Conservation (phyloP, 2,113 vertebrate species). For the Melozone crissalis region DNA sequence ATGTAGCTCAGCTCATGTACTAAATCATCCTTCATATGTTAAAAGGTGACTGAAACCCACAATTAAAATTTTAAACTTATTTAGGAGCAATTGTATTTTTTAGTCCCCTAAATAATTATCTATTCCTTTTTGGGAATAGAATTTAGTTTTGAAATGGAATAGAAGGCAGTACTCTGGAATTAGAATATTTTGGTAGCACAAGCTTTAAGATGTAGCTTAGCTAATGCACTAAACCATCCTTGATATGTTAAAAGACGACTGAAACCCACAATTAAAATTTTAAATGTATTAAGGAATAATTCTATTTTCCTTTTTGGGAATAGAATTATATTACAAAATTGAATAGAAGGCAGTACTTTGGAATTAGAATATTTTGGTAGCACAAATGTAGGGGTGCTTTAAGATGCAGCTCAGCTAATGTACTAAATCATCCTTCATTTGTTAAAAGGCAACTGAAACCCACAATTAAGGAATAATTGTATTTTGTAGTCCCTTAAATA, state of each 20-base stretch:
- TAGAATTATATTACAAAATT: no score
- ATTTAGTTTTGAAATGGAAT: neutral
- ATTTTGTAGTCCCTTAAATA: neutral
- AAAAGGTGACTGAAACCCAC: no score
- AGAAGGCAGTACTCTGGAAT: neutral
- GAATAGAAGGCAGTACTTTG: no score
- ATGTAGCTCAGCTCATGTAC: no score
- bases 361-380: no score
- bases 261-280: constrained; percentile 27
- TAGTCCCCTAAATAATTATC: neutral
- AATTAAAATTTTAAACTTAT: no score
- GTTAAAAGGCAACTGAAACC: no score
- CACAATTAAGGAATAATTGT: no score
- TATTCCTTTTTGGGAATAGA: neutral
- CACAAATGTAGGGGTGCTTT: neutral
- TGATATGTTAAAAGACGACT: neutral
- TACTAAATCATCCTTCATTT: no score
- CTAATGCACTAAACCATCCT: constrained; percentile 12
- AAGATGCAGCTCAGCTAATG: neutral
- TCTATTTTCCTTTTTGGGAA: no score
- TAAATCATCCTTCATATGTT: no score
- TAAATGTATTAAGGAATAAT: constrained; percentile 43
- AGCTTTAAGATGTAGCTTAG: neutral
- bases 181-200: neutral
- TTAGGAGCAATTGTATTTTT: neutral